Conservation (phyloP, 2,113 vertebrate species). For the Chunga burmeisteri region DNA sequence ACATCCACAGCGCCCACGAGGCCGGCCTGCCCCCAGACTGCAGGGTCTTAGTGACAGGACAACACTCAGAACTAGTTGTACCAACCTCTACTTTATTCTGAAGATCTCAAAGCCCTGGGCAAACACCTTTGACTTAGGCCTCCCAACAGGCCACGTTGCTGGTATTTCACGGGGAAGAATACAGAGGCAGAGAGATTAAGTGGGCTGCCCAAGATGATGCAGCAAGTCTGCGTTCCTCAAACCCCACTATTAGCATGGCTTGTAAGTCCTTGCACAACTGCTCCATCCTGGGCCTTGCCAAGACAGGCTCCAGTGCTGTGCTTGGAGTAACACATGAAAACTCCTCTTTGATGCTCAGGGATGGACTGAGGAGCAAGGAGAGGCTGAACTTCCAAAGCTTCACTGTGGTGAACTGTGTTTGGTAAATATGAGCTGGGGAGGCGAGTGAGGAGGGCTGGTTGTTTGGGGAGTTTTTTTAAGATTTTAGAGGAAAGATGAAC, state of each 20-base stretch:
- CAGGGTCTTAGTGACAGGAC: background rate
- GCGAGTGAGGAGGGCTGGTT: background rate
- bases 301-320: fast-evolving
- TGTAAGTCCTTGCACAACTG: background rate
- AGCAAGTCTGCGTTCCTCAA: fast-evolving
- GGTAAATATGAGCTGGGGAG: background rate
- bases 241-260: fast-evolving
- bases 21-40: fast-evolving
- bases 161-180: background rate
- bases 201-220: background rate
- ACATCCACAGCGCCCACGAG: fast-evolving
- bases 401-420: background rate
- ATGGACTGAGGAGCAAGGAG: background rate
- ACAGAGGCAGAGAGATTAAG: background rate
- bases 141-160: background rate
- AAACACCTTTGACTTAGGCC: background rate
- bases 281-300: background rate
- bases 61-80: fast-evolving
- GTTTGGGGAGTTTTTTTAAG: background rate
- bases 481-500: conserved; percentile 34
- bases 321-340: background rate
- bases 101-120: background rate
- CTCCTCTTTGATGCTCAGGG: too few species aligned
- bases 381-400: background rate
- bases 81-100: background rate